phyloP scores from a whole-genome alignment of 2,797 vertebrate species.

The Apogon hyalosoma region DNA sequence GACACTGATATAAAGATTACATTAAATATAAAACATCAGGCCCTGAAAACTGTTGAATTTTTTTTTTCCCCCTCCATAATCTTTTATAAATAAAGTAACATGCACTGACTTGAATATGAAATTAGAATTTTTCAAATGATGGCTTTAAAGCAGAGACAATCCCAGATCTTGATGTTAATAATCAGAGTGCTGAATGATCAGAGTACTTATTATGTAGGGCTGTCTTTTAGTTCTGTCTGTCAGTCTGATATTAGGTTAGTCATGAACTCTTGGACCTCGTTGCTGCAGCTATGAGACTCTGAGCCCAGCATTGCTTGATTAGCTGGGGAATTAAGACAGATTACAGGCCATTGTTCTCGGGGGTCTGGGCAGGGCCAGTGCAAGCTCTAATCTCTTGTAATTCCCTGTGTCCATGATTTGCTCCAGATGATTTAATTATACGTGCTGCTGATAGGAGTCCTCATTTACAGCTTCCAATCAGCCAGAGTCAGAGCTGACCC shows the following conservation, averaged over 20 bases:
- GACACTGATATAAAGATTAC: constrained; percentile 36
- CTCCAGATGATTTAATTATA: constrained; percentile 81
- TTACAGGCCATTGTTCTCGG: constrained; percentile 79
- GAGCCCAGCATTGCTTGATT: constrained; percentile 68
- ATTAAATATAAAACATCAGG: constrained; percentile 37
- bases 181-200: constrained; percentile 19
- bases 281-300: constrained; percentile 36
- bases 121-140: constrained; percentile 1
- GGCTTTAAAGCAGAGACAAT: constrained; percentile 11
- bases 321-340: constrained; percentile 79
- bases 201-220: constrained; percentile 20
- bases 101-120: too few species aligned
- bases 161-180: constrained; percentile 30
- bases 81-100: too few species aligned
- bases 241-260: constrained; percentile 34
- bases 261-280: constrained; percentile 37
- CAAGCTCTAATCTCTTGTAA: constrained; percentile 79
- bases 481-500: constrained; percentile 17
- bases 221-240: constrained; percentile 35
- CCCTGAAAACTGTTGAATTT: constrained; percentile 14
- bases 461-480: constrained; percentile 46
- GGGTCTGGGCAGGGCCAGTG: constrained; percentile 50
- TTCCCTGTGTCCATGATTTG: constrained; percentile 72
- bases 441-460: constrained; percentile 65
- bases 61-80: constrained; percentile 16